Percentiles rank a stretch among this genome's conserved stretches.
Conservation (phyloP, 2,113 vertebrate species). For the Corydoras maculifer region DNA sequence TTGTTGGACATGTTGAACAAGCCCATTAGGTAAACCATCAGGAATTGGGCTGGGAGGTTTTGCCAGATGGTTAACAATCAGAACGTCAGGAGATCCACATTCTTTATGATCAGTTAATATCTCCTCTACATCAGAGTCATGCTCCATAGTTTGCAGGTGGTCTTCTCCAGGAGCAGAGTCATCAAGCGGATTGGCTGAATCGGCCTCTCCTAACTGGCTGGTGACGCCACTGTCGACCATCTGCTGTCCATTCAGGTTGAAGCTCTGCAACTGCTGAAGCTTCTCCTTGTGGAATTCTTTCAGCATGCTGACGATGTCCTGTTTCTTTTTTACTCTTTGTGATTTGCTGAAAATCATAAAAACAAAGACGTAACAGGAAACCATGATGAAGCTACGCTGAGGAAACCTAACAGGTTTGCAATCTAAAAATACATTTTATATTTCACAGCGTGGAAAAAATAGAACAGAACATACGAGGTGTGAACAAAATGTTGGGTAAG, state of each 20-base stretch:
- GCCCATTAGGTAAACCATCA: too few relatives aligned
- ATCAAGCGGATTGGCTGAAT: slow-evolving; percentile 70
- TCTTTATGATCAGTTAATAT: too few relatives aligned
- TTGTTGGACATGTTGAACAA: too few relatives aligned
- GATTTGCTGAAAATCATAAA: slow-evolving; percentile 56
- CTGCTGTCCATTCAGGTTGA: slow-evolving; percentile 63
- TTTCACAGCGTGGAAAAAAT: too few relatives aligned
- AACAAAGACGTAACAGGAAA: background rate
- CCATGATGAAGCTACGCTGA: background rate
- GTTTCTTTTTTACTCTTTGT: slow-evolving; percentile 65
- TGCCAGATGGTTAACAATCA: too few relatives aligned
- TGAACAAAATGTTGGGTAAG: too few relatives aligned
- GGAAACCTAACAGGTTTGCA: background rate
- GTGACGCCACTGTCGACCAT: background rate
- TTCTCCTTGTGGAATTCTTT: slow-evolving; percentile 89
- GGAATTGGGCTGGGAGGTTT: too few relatives aligned
- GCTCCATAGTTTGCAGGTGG: slow-evolving; percentile 72
- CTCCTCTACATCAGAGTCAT: slow-evolving; percentile 53
- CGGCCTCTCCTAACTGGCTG: slow-evolving; percentile 4
- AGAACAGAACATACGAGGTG: too few relatives aligned
- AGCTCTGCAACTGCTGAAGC: slow-evolving; percentile 53
- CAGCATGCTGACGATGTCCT: slow-evolving; percentile 83
- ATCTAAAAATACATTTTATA: background rate
- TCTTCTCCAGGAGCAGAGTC: slow-evolving; percentile 75
- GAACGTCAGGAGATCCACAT: too few relatives aligned